Conservation (phyloP, 92 coral and sea anemone species). For the Umimayanthus chanpuru region DNA sequence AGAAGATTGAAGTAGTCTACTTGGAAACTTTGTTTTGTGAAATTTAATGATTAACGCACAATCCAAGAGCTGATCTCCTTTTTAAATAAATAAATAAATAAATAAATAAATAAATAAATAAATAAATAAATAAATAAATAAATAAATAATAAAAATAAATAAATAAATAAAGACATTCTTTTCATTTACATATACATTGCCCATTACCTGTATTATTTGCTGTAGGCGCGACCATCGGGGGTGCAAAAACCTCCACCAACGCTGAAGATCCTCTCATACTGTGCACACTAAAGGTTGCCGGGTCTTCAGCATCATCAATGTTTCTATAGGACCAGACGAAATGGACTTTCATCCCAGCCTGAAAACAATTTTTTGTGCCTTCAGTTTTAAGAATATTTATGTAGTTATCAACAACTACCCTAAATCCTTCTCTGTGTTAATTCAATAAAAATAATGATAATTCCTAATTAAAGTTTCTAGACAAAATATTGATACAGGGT, state of each 20-base stretch:
- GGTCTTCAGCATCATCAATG: neutral
- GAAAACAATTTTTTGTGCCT: too few relatives aligned
- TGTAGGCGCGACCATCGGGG: neutral
- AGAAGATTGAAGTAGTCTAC: too few relatives aligned
- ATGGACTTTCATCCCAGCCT: conserved; percentile 35
- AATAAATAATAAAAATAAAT: too few relatives aligned
- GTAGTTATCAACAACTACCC: neutral
- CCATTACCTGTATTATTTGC: neutral
- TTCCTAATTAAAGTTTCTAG: too few relatives aligned
- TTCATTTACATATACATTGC: too few relatives aligned
- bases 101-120: too few relatives aligned
- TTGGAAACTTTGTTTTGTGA: neutral
- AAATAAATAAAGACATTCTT: too few relatives aligned
- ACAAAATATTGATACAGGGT: too few relatives aligned
- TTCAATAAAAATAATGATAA: too few relatives aligned
- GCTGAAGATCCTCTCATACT: neutral
- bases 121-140: too few relatives aligned
- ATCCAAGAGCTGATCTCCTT: neutral
- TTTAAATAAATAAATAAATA: too few relatives aligned
- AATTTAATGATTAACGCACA: neutral
- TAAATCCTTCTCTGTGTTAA: too few relatives aligned
- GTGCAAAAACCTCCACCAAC: neutral
- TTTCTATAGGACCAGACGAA: neutral
- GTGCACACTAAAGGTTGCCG: neutral
- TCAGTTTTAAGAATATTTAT: neutral